These are phyloP conservation scores for Erithacus rubecula DNA, from an alignment of 2,797 vertebrate genomes.

Conservation along the genomic window DNA sequence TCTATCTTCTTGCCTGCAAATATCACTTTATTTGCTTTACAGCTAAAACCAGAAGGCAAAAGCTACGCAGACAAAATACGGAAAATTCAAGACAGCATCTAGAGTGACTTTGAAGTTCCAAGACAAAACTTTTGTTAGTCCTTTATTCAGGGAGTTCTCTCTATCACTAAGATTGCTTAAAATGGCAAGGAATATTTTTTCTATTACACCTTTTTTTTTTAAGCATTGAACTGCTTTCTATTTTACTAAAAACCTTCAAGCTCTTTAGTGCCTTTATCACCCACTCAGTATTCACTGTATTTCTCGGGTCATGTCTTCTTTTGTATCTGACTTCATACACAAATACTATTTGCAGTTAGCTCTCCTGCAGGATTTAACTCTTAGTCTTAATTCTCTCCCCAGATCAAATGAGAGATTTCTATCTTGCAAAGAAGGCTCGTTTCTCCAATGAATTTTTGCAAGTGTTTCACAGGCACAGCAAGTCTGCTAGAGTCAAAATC, in stretches of 20 bases:
- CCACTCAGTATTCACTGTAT: slow-evolving; percentile 13
- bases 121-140: neutral
- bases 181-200: slow-evolving; percentile 15
- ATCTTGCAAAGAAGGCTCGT: slow-evolving; percentile 8
- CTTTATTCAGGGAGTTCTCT: slow-evolving; percentile 45
- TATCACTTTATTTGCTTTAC: neutral
- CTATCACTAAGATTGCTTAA: slow-evolving; percentile 31
- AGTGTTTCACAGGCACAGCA: slow-evolving; percentile 13
- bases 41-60: neutral
- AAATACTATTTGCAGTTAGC: slow-evolving; percentile 5
- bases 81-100: neutral
- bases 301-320: slow-evolving; percentile 49
- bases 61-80: neutral
- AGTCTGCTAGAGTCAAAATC: neutral
- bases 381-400: slow-evolving; percentile 40
- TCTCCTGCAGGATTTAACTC: slow-evolving; percentile 43
- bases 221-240: neutral
- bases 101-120: neutral
- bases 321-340: slow-evolving; percentile 38
- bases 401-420: slow-evolving; percentile 49
- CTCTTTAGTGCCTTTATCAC: slow-evolving; percentile 35
- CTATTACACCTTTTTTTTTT: neutral
- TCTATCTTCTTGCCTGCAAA: neutral
- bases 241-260: slow-evolving; percentile 34
- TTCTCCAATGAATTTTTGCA: slow-evolving; percentile 15